phyloP scores from a whole-genome alignment of 2,797 vertebrate species.

The Yasuhikotakia modesta region DNA sequence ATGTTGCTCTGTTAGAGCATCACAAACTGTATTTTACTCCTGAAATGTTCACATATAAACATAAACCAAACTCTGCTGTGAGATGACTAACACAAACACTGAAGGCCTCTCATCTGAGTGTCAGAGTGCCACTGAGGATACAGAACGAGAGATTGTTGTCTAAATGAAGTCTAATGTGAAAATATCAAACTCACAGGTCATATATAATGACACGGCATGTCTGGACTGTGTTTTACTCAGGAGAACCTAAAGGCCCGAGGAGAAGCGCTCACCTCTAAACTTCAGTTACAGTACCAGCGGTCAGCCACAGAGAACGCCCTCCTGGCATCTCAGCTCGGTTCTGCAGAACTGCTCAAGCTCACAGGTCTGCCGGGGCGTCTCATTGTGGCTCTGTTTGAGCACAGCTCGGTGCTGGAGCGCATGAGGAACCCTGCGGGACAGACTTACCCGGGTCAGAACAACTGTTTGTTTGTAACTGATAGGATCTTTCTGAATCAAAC shows the following conservation, averaged over 20 bases:
- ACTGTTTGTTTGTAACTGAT: neutral
- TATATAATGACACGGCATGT: neutral
- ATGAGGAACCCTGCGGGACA: conserved; percentile 76
- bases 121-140: too few species aligned
- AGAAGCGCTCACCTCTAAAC: conserved; percentile 81
- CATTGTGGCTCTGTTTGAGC: conserved; percentile 85
- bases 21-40: too few species aligned
- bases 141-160: too few species aligned
- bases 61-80: too few species aligned
- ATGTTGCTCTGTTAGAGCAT: neutral
- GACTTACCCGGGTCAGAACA: conserved; percentile 83
- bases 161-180: too few species aligned
- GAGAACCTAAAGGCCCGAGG: conserved; percentile 72
- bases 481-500: too few species aligned
- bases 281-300: conserved; percentile 83
- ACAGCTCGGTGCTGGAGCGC: conserved; percentile 83
- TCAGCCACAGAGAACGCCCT: conserved; percentile 88
- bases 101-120: too few species aligned
- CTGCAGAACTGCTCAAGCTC: conserved; percentile 78
- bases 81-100: too few species aligned
- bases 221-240: conserved; percentile 56
- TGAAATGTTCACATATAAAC: too few species aligned
- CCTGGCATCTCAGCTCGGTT: conserved; percentile 76
- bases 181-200: too few species aligned
- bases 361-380: conserved; percentile 84